A percentile compares a stretch with the other conserved stretches of the same genome.
These are phyloP conservation scores for Mastomys coucha DNA, from an alignment of 2,113 vertebrate species.

Conservation along the genomic window DNA sequence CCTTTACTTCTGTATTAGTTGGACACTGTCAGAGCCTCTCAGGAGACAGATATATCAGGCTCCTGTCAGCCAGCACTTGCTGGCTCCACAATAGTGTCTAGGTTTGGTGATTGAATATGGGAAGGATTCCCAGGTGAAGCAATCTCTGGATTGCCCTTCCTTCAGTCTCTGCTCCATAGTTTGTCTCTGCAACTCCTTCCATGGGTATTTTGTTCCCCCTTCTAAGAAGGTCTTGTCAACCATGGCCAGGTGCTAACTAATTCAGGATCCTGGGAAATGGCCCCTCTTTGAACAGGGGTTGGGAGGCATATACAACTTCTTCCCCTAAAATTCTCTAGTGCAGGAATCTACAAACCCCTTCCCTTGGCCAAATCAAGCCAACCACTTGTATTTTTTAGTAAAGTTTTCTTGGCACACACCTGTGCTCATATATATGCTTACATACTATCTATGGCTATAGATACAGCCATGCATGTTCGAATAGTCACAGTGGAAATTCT, in stretches of 20 bases:
- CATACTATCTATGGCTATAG: neutral
- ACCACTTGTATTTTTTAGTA: neutral
- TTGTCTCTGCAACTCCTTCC: too few relatives aligned
- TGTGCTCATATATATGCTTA: neutral
- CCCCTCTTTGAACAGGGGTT: neutral
- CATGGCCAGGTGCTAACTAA: neutral
- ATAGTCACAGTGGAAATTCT: neutral
- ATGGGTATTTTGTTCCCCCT: too few relatives aligned
- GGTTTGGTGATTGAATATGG: too few relatives aligned
- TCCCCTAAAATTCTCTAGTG: neutral
- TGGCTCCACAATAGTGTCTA: too few relatives aligned
- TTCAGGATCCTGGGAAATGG: neutral
- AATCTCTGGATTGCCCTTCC: too few relatives aligned
- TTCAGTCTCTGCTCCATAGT: too few relatives aligned
- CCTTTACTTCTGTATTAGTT: too few relatives aligned
- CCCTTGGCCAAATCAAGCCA: neutral
- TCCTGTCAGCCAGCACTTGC: too few relatives aligned
- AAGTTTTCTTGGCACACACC: constrained; percentile 41
- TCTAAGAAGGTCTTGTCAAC: neutral
- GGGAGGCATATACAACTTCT: neutral
- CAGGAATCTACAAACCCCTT: rapidly evolving
- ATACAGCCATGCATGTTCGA: neutral
- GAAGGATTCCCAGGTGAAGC: too few relatives aligned
- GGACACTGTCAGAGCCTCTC: too few relatives aligned
- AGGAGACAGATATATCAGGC: too few relatives aligned